Conservation (phyloP, 2,888 invertebrate species). For the Eucriotettix oculatus region DNA sequence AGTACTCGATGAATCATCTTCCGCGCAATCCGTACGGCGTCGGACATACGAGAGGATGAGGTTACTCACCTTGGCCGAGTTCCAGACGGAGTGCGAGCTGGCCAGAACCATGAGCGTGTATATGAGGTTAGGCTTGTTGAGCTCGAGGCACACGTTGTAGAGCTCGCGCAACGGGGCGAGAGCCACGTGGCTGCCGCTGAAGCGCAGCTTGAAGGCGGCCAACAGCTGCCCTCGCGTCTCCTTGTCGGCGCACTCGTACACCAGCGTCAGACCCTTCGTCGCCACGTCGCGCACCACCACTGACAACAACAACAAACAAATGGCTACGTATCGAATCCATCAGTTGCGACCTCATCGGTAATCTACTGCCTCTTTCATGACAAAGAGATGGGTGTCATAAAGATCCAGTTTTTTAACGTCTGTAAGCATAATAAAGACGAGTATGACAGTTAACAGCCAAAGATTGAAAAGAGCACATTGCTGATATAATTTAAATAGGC, state of each 20-base stretch:
- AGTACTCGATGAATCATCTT: too few relatives aligned
- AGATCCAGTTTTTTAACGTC: too few relatives aligned
- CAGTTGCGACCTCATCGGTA: too few relatives aligned
- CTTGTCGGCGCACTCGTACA: conserved; percentile 66
- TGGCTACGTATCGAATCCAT: not conserved
- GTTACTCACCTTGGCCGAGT: conserved; percentile 57
- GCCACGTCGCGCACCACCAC: conserved; percentile 89
- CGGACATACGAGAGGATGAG: too few relatives aligned
- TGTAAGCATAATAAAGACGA: too few relatives aligned
- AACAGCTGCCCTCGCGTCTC: conserved; percentile 55
- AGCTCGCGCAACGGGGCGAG: too few relatives aligned
- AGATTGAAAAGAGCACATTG: too few relatives aligned
- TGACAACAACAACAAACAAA: conserved; percentile 23
- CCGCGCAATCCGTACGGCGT: too few relatives aligned
- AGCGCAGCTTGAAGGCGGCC: conserved; percentile 59
- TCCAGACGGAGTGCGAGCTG: conserved; percentile 89
- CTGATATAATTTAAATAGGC: too few relatives aligned
- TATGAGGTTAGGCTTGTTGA: conserved; percentile 86
- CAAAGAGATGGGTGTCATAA: too few relatives aligned
- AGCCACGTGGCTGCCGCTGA: conserved; percentile 25
- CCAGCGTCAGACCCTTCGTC: conserved; percentile 75
- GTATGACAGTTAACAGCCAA: too few relatives aligned
- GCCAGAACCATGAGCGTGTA: conserved; percentile 94
- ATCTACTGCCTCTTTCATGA: too few relatives aligned
- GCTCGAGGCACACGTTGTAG: conserved; percentile 30